These are phyloP conservation scores for Palloptera scutellata DNA, from an alignment of 2,888 invertebrate genomes.

Conservation along the genomic window DNA sequence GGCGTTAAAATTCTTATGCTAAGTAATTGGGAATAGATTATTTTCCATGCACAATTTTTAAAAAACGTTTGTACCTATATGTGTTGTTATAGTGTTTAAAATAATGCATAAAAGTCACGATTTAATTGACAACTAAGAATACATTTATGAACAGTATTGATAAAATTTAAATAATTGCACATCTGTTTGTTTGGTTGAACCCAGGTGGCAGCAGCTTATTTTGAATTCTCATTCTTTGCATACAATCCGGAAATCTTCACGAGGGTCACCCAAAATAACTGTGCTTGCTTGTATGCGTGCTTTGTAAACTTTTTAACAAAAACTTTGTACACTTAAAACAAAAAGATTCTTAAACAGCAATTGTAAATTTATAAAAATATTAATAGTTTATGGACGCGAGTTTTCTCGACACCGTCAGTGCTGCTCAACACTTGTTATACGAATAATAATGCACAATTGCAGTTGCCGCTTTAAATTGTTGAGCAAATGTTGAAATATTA, in stretches of 20 bases:
- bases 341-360: too few relatives aligned
- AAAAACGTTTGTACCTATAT: not conserved
- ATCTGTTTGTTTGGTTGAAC: not conserved
- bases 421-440: slow-evolving; percentile 39
- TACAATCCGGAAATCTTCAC: too few relatives aligned
- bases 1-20: not conserved
- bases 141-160: not conserved
- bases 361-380: too few relatives aligned
- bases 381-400: not conserved
- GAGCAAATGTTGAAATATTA: not conserved
- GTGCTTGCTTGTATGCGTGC: not conserved
- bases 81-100: not conserved
- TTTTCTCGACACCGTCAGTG: slow-evolving; percentile 25
- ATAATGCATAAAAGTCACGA: not conserved
- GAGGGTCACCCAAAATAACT: too few relatives aligned
- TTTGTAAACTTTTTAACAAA: slow-evolving; percentile 10
- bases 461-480: slow-evolving; percentile 44
- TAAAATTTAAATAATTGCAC: slow-evolving; percentile 2
- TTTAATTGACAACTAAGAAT: not conserved
- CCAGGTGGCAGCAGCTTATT: slow-evolving; percentile 9
- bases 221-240: not conserved
- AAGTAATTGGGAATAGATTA: not conserved
- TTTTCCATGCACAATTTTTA: too few relatives aligned
- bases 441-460: slow-evolving; percentile 41
- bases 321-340: not conserved